Conservation (phyloP, 2,888 invertebrate species). For the Sarcophaga subvicina region DNA sequence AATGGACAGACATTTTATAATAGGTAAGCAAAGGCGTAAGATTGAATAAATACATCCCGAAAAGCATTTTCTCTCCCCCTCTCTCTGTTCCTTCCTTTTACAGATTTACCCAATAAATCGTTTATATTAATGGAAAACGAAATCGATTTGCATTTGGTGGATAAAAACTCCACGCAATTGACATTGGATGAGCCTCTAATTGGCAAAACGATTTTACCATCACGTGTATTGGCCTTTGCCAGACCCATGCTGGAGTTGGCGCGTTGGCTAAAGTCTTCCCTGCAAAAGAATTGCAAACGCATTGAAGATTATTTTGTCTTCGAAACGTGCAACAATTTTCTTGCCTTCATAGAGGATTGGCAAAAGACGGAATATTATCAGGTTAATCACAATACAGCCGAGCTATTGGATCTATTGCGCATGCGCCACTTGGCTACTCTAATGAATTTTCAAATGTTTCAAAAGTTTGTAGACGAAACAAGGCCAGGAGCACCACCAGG, state of each 20-base stretch:
- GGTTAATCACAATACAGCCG: constrained; percentile 70
- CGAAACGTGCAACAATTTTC: constrained; percentile 78
- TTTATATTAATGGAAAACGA: constrained; percentile 80
- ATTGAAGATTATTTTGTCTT: constrained; percentile 75
- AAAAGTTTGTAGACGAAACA: constrained; percentile 75
- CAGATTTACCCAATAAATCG: constrained; percentile 79
- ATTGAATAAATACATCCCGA: neutral
- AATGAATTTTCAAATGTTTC: constrained; percentile 81
- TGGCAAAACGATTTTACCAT: constrained; percentile 78
- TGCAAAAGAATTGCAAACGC: constrained; percentile 78
- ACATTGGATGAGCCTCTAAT: constrained; percentile 76
- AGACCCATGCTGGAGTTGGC: constrained; percentile 78
- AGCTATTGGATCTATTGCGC: constrained; percentile 76
- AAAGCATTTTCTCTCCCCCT: too few species aligned
- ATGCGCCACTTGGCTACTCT: constrained; percentile 76
- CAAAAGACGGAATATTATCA: constrained; percentile 74
- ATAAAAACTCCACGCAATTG: constrained; percentile 76
- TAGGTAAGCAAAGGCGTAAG: constrained; percentile 73
- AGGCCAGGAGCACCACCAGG: constrained; percentile 52
- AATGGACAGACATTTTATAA: constrained; percentile 75
- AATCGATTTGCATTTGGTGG: constrained; percentile 76
- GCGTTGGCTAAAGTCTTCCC: constrained; percentile 79
- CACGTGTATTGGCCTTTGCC: constrained; percentile 78
- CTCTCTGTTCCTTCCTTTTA: constrained; percentile 14
- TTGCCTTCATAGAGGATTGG: constrained; percentile 80